These are phyloP conservation scores for Brevimyrus niger DNA, from an alignment of 2,113 vertebrate genomes.

Conservation along the genomic window DNA sequence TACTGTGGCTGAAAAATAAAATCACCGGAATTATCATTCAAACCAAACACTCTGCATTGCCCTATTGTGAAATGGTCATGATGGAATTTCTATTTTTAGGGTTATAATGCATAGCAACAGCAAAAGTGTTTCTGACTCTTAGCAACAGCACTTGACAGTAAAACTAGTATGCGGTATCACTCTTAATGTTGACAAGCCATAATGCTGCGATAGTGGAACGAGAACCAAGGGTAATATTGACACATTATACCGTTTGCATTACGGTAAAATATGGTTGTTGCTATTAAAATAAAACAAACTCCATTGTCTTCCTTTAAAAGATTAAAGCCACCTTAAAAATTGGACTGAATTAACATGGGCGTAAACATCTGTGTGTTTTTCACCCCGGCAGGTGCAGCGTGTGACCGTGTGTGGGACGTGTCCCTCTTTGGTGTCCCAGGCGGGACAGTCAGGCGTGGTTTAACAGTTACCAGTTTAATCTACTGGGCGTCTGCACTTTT, in stretches of 20 bases:
- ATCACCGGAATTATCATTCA: neutral
- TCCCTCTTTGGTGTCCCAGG: neutral
- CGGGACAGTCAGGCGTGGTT: neutral
- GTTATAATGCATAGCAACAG: slow-evolving; percentile 19
- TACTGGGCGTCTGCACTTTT: neutral
- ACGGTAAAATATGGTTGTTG: neutral
- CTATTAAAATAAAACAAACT: neutral
- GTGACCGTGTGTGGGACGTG: neutral
- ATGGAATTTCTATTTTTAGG: slow-evolving; percentile 8
- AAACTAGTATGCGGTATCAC: slow-evolving; percentile 6
- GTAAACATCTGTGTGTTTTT: neutral
- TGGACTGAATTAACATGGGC: neutral
- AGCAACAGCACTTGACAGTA: slow-evolving; percentile 16
- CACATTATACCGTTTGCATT: neutral
- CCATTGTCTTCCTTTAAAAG: neutral
- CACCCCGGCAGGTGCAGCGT: neutral
- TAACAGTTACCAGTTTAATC: neutral
- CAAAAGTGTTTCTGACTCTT: slow-evolving; percentile 16
- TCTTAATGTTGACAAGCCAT: neutral
- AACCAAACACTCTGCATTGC: slow-evolving; percentile 9
- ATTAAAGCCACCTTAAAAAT: neutral
- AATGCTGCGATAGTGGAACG: neutral
- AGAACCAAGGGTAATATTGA: neutral
- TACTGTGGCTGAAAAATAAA: neutral
- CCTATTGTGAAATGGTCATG: slow-evolving; percentile 3